phyloP scores from a whole-genome alignment of 1,140 invertebrate species.

The Idris sp. region DNA sequence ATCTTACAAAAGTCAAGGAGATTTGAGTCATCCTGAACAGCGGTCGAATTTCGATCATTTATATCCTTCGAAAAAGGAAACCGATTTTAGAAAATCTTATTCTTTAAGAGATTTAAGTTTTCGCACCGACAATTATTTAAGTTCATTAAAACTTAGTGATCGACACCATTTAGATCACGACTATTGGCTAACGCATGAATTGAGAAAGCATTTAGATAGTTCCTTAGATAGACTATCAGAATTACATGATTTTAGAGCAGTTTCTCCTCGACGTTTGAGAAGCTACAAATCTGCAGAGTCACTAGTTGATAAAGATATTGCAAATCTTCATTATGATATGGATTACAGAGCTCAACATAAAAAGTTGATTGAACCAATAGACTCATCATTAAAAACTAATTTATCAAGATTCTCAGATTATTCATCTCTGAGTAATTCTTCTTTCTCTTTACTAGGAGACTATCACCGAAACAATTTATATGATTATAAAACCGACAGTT shows the following conservation, averaged over 20 bases:
- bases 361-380: too few relatives aligned
- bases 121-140: not conserved
- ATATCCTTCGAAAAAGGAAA: too few relatives aligned
- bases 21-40: too few relatives aligned
- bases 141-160: not conserved
- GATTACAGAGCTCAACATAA: too few relatives aligned
- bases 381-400: conserved; percentile 15
- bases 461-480: conserved; percentile 7
- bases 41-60: too few relatives aligned
- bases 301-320: conserved; percentile 16
- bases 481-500: conserved; percentile 27
- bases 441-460: conserved; percentile 14
- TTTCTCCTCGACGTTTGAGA: conserved; percentile 15
- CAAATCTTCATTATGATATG: not conserved
- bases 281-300: conserved; percentile 52
- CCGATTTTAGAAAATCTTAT: not conserved
- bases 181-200: not conserved
- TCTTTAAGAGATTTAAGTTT: not conserved
- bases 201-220: conserved; percentile 4
- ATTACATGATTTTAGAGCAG: not conserved
- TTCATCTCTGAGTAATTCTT: conserved; percentile 19
- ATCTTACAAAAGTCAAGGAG: too few relatives aligned
- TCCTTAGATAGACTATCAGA: conserved; percentile 5
- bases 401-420: conserved; percentile 35
- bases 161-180: not conserved